Base-by-base conservation (phyloP, 2,888 invertebrate genomes). In the Macropis europaea region DNA sequence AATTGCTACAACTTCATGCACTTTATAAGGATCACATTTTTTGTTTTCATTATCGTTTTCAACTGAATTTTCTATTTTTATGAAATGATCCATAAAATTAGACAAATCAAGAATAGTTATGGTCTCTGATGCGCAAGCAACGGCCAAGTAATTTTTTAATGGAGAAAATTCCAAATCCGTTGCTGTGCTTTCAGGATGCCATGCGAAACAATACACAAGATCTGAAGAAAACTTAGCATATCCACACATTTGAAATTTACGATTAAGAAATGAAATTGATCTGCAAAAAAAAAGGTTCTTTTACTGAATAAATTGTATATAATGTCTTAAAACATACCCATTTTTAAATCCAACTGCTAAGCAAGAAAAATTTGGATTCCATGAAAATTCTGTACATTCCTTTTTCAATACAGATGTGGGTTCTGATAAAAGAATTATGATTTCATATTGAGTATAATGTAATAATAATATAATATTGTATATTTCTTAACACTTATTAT, bases 141-240 rank as follows among this genome's bases (percentile, higher is more conserved):
- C 88, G 0, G 95, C 94, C 32, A 96, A 90, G 89, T 94, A 93
- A 87, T 94, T 91, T 63, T 91, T 90, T 82, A 92, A 92, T 0
- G 90, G 90, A 0, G 94, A 94, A 47, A 91, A 88, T 24, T 90
- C 91, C 11, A 90, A 87, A 38, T 93, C 93, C 22, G 90, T 90
- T 0, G 92, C 91, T 0, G 93, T 94, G 73, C 93, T 92, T 52
- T 91, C 90, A 0, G 96, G 95, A 89, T 96, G 96, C 95, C 96
- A 96, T 3, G 90, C 91, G 1, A 95, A 86, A 59, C 91, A 91
- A 83, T 94, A 93, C 24, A 92, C 88, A 90, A 94, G 95, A 52
- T 93, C 93, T 84, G 90, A 91, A 2, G 91, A 86, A 63, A 91
- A 91, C 2, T 93, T 87, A 3, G 90, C 90, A 68, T 67, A 64